Conservation (phyloP, 2,113 vertebrate genomes). For the Actenoides hombroni region DNA sequence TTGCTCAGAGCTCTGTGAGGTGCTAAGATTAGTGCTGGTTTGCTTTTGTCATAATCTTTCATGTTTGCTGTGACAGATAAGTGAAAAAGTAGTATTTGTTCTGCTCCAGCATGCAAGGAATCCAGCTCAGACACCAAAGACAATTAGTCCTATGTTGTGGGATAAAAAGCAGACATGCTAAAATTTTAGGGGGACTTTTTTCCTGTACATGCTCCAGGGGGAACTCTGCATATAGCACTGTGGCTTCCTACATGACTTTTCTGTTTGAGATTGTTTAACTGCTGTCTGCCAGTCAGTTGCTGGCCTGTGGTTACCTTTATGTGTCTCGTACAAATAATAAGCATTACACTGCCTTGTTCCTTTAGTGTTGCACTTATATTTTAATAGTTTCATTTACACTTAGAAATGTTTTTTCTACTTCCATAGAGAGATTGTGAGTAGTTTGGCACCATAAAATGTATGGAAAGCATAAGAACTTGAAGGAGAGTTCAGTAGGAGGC, state of each 20-base stretch:
- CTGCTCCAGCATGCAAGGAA: conserved; percentile 12
- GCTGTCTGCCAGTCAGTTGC: not conserved
- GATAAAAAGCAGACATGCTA: conserved; percentile 34
- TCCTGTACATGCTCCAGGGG: not conserved
- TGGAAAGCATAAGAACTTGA: not conserved
- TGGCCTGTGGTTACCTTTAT: conserved; percentile 26
- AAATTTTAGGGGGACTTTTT: not conserved
- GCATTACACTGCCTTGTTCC: not conserved
- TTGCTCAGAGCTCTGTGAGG: conserved; percentile 1
- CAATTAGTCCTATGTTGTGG: not conserved
- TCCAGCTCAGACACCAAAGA: not conserved
- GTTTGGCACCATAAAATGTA: not conserved
- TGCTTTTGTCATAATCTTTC: conserved; percentile 25
- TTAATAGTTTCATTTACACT: not conserved
- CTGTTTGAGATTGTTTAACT: conserved; percentile 14
- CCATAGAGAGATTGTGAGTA: not conserved
- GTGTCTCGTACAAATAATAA: not conserved
- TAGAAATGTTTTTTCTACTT: not conserved
- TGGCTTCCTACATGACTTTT: conserved; percentile 31
- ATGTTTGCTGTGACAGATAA: conserved; percentile 24
- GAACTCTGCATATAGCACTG: not conserved
- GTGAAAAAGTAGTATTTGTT: conserved; percentile 46
- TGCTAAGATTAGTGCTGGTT: conserved; percentile 13
- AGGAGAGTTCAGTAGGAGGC: not conserved
- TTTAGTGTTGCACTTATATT: not conserved